Base-by-base conservation (phyloP, 1,140 invertebrate species). In the Drosophila mojavensis region DNA sequence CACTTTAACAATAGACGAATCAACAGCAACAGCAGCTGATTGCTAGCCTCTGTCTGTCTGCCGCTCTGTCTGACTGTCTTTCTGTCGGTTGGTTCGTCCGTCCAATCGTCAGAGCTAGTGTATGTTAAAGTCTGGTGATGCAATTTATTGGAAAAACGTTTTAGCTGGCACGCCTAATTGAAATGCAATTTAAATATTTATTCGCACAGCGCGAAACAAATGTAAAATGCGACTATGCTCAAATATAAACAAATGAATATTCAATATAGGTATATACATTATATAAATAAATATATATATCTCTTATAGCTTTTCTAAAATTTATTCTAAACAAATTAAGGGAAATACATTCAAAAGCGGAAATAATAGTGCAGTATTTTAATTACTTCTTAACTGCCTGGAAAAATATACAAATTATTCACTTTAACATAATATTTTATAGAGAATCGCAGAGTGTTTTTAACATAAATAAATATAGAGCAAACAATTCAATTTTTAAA, bases 61-160 rank as follows among this genome's bases (percentile, higher is more conserved):
- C 6, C 36, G 2, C 10, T 13, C 36, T 39, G 10, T 11, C 50
- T 15, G 43, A 41, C 24, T 11, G 41, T 54, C 63, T 33, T 5
- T 62, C 50, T 24, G 43, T 48, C 30, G 9, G 41, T 11, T 9
- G 11, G 36, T 39, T 41, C 15, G 43, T 55, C 30, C 11, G 48
- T 54, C 63, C 41, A 59, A 60, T 64, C 62, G 80, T 67, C 50
- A 63, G 54, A 64, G 53, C 56, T 56, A 50, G 48, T 55, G 45
- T 43, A 63, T 68, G 76, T 72, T 75, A 61, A 70, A 64, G 79
- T 65, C 75, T 55, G 64, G 76, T 86, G 79, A 86, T 86, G 82
- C 82, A 86, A 89, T 86, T 68, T 74, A 86, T 89, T 79, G 82
- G 79, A 86, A 88, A 86, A 88, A 71, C 71, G 75, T 67, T 77